phyloP scores from a whole-genome alignment of 2,888 invertebrate genomes.

The Leucophora obtusa region DNA sequence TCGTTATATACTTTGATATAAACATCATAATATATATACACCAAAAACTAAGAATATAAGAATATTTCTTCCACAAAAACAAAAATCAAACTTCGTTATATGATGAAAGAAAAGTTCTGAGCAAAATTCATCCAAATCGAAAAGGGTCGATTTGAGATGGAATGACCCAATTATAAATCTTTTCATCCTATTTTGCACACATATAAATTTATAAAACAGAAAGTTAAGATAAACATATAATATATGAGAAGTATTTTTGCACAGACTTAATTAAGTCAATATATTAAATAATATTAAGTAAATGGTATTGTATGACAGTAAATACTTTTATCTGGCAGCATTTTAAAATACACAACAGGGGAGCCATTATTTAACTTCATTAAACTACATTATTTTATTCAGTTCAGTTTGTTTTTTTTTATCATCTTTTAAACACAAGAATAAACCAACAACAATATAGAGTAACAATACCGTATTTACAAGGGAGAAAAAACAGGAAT shows the following conservation, averaged over 20 bases:
- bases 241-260: not conserved
- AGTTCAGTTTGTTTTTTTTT: conserved; percentile 3
- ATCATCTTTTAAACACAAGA: not conserved
- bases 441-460: not conserved
- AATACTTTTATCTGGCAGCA: conserved; percentile 42
- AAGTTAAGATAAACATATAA: not conserved
- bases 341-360: conserved; percentile 59
- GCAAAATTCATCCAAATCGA: no score
- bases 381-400: conserved; percentile 45
- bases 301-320: conserved; percentile 6
- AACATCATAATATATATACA: no score
- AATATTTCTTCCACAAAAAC: no score
- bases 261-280: conserved; percentile 17
- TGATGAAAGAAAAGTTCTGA: no score
- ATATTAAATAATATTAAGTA: conserved; percentile 15
- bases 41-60: no score
- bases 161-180: no score
- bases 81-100: no score
- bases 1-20: no score
- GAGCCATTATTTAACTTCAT: conserved; percentile 60
- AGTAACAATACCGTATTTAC: not conserved
- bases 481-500: not conserved
- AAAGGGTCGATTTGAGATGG: no score
- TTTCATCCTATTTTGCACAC: no score
- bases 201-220: not conserved